A percentile compares a stretch with the other conserved stretches of the same genome.
Conservation (phyloP, 1,140 invertebrate genomes). For the Drosophila guanche region DNA sequence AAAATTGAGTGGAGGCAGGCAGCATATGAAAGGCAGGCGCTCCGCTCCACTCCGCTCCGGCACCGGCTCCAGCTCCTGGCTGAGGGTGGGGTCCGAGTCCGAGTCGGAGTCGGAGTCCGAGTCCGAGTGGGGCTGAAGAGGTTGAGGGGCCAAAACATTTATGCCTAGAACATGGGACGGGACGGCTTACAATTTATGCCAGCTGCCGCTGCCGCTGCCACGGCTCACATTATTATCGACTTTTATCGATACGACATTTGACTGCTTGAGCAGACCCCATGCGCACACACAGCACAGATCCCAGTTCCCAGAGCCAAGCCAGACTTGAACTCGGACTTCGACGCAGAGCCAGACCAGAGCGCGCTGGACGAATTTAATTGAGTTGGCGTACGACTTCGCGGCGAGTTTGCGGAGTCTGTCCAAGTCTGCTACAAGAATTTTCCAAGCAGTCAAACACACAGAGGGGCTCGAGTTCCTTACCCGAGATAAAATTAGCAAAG, state of each 20-base stretch:
- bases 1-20: slow-evolving; percentile 8
- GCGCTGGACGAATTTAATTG: slow-evolving; percentile 17
- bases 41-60: too few relatives aligned
- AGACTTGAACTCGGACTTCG: too few relatives aligned
- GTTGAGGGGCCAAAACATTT: slow-evolving; percentile 27
- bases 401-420: slow-evolving; percentile 11
- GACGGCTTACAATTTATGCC: slow-evolving; percentile 47
- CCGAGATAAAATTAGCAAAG: too few relatives aligned
- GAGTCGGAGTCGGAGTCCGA: neutral
- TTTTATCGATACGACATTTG: slow-evolving; percentile 70
- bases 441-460: neutral
- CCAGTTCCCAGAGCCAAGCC: neutral
- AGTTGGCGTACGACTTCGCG: slow-evolving; percentile 19
- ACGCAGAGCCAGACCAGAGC: too few relatives aligned
- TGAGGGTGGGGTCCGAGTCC: slow-evolving; percentile 24
- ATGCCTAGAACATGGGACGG: slow-evolving; percentile 48
- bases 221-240: slow-evolving; percentile 63
- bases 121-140: neutral
- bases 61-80: slow-evolving; percentile 2
- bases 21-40: slow-evolving; percentile 13
- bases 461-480: too few relatives aligned
- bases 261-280: slow-evolving; percentile 30
- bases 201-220: slow-evolving; percentile 56
- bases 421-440: slow-evolving; percentile 12
- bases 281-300: neutral